phyloP scores from a whole-genome alignment of 2,888 invertebrate genomes.

The Gymnosoma rotundatum region DNA sequence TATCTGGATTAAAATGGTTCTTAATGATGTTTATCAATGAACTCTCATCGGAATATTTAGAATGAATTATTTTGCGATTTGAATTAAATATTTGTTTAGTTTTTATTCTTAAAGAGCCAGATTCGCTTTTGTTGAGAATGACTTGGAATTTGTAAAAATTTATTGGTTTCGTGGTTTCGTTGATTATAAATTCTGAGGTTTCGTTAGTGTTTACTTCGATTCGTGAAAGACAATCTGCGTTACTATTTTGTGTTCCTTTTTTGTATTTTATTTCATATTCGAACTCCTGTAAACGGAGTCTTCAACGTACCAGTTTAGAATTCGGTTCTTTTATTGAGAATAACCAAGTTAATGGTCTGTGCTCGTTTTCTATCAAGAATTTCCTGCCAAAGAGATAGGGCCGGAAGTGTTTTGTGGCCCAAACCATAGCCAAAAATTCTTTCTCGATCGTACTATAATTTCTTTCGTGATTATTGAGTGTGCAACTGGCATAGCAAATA shows the following conservation, averaged over 20 bases:
- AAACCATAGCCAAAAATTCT: neutral
- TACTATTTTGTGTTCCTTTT: slow-evolving; percentile 29
- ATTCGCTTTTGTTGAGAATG: slow-evolving; percentile 2
- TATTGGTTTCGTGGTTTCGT: slow-evolving; percentile 12
- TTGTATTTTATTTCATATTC: slow-evolving; percentile 46
- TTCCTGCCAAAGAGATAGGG: slow-evolving; percentile 2
- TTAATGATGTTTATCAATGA: slow-evolving; percentile 8
- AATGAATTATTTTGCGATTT: too few relatives aligned
- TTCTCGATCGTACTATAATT: slow-evolving; percentile 67
- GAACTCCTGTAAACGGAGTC: slow-evolving; percentile 16
- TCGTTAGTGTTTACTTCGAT: neutral
- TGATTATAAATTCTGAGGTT: neutral
- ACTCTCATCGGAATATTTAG: neutral
- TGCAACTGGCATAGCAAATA: slow-evolving; percentile 71
- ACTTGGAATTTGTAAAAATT: slow-evolving; percentile 14
- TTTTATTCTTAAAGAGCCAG: slow-evolving; percentile 2
- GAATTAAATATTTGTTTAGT: slow-evolving; percentile 6
- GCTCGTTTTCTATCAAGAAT: neutral
- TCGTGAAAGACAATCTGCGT: slow-evolving; percentile 25
- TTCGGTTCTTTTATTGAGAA: slow-evolving; percentile 7
- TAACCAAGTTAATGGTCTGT: neutral
- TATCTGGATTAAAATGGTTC: slow-evolving; percentile 33
- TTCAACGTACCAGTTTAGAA: slow-evolving; percentile 30
- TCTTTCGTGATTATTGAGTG: slow-evolving; percentile 63
- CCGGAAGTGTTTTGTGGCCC: slow-evolving; percentile 6